phyloP scores from a whole-genome alignment of 2,797 vertebrate genomes.

The Phaenicophaeus curvirostris region DNA sequence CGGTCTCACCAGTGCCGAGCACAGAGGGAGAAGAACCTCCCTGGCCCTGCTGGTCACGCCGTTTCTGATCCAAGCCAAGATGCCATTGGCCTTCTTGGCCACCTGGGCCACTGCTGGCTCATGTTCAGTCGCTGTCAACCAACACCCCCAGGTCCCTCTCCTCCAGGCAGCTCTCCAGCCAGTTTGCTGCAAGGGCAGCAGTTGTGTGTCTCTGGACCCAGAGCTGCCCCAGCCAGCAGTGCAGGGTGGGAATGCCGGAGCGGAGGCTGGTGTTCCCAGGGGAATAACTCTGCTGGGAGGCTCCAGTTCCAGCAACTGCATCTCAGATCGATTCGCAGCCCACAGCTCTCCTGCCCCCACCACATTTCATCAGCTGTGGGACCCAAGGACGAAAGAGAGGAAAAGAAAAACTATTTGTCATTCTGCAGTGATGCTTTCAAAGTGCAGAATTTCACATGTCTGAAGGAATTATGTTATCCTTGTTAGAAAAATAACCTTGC shows the following conservation, averaged over 20 bases:
- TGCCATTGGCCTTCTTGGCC: too few relatives aligned
- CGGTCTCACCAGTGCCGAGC: too few relatives aligned
- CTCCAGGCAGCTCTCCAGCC: too few relatives aligned
- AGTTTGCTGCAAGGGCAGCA: accelerated
- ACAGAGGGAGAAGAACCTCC: too few relatives aligned
- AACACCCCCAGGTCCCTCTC: too few relatives aligned
- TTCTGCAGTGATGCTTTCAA: background rate
- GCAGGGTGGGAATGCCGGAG: background rate
- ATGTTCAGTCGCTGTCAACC: too few relatives aligned
- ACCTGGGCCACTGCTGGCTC: too few relatives aligned
- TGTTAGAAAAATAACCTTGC: background rate
- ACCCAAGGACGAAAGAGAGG: background rate
- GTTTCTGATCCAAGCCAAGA: too few relatives aligned
- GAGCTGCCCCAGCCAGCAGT: background rate
- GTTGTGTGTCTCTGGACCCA: background rate
- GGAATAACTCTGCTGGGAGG: accelerated
- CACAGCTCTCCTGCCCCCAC: background rate
- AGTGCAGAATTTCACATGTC: background rate
- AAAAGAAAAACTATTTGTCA: background rate
- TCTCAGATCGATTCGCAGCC: background rate
- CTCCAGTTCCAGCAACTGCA: accelerated
- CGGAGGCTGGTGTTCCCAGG: background rate
- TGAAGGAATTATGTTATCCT: background rate
- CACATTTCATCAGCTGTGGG: accelerated
- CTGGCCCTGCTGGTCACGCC: too few relatives aligned